Base-by-base conservation (phyloP, 1,140 invertebrate species). In the Drosophila nigrodunni region DNA sequence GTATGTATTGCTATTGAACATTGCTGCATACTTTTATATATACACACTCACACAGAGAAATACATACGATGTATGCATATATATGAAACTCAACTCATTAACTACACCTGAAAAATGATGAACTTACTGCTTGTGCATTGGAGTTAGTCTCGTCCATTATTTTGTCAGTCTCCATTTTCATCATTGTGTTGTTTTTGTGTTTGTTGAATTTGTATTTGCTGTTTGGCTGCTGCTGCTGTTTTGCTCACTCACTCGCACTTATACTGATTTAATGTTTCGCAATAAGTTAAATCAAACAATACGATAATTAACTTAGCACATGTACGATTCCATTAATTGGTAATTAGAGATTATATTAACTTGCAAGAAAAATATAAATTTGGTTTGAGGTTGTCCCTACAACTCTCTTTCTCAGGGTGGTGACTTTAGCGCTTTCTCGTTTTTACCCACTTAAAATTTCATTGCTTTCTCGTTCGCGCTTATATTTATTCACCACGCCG, bases 161-260 rank as follows among this genome's bases (percentile, higher is more conserved):
- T 92, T 93, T 93, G 90, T 93, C 93, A 91, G 93, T 93, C 92
- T 93, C 93, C 93, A 93, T 93, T 93, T 93, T 93, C 83, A 93
- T 92, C 91, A 92, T 92, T 86, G 78, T 92, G 75, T 80, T 91
- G 67, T 87, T 74, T 61, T 74, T 85, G 54, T 74, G 69, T 77
- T 90, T 90, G 62, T 80, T 78, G 57, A 74, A 74, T 81, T 78
- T 73, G 9, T 83, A 74, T 72, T 68, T 65, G 77, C 73, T 80
- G 77, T 50, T 81, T 60, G 65, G 49, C 65, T 64, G 41, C 47
- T 57, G 25, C 37, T 67, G 52, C 54, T 59, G 25, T 46, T 57
- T 57, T 44, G 8, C 21, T 55, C 57, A 60, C 44, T 59, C 59
- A 57, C 69, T 55, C 54, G 44, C 60, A 79, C 81, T 73, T 58